A percentile compares a stretch with the other conserved stretches of the same genome.
Conservation (phyloP, 1,140 invertebrate genomes). For the Caenorhabditis briggsae region DNA sequence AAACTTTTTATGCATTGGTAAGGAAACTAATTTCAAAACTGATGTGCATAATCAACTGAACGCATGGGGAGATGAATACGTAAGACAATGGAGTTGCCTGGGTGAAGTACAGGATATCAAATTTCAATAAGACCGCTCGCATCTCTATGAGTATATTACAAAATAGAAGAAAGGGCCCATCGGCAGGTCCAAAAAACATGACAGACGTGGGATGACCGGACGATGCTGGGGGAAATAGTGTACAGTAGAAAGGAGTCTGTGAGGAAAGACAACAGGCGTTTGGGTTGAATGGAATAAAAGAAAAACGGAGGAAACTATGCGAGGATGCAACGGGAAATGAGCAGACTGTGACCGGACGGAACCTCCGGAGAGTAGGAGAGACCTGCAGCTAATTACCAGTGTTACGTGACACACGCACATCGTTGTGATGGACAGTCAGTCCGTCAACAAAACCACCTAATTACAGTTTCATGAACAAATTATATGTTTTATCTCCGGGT, state of each 20-base stretch:
- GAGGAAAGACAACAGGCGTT: constrained; percentile 9
- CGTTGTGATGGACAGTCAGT: constrained; percentile 43
- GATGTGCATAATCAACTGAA: too few relatives aligned
- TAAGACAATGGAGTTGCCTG: not conserved
- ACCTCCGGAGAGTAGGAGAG: constrained; percentile 21
- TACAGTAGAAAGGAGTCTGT: not conserved
- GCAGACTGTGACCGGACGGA: constrained; percentile 33
- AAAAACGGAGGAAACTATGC: not conserved
- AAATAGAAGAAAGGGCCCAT: constrained; percentile 2
- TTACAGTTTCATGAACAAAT: constrained; percentile 51
- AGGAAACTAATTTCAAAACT: not conserved
- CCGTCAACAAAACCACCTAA: constrained; percentile 7
- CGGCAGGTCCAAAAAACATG: constrained; percentile 10
- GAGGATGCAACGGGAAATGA: not conserved
- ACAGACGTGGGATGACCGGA: constrained; percentile 44
- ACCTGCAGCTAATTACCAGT: constrained; percentile 46
- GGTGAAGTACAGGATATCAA: not conserved
- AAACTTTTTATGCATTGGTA: not conserved
- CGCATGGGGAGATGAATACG: too few relatives aligned
- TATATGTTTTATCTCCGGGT: constrained; percentile 7
- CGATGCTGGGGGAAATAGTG: not conserved
- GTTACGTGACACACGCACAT: constrained; percentile 53
- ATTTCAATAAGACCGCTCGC: constrained; percentile 39
- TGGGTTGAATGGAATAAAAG: not conserved
- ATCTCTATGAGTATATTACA: not conserved